phyloP scores from a whole-genome alignment of 2,797 vertebrate genomes.

The Microctenopoma stevenorrisi region DNA sequence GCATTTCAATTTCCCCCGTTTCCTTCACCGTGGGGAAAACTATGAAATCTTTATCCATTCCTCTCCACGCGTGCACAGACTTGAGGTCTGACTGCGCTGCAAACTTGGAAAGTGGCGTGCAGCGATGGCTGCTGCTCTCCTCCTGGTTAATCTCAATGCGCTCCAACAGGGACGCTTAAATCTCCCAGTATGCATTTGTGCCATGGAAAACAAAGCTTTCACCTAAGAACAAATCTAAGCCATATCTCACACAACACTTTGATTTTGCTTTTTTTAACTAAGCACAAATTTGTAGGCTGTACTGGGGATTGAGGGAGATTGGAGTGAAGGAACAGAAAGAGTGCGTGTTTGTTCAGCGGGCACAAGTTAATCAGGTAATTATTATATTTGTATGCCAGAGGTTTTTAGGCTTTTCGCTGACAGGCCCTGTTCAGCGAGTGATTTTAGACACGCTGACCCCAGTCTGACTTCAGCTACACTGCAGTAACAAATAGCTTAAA shows the following conservation, averaged over 20 bases:
- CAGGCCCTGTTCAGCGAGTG: neutral
- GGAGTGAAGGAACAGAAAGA: conserved; percentile 43
- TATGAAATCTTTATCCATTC: conserved; percentile 42
- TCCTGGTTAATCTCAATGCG: conserved; percentile 65
- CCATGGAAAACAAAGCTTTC: conserved; percentile 69
- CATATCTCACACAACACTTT: conserved; percentile 68
- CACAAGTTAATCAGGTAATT: conserved; percentile 35
- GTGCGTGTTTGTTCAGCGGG: conserved; percentile 13
- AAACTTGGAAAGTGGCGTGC: conserved; percentile 50
- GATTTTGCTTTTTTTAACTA: conserved; percentile 57
- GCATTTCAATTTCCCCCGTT: neutral
- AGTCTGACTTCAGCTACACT: conserved; percentile 15
- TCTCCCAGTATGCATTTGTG: conserved; percentile 50
- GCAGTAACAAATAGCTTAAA: conserved; percentile 1
- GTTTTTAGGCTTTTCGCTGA: conserved; percentile 5
- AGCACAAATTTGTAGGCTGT: conserved; percentile 39
- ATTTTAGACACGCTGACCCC: conserved; percentile 17
- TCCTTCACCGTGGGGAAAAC: neutral
- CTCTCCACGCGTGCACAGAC: conserved; percentile 23
- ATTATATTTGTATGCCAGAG: conserved; percentile 30
- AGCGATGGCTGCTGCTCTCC: conserved; percentile 36
- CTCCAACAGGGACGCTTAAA: conserved; percentile 59
- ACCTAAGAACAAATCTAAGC: conserved; percentile 67
- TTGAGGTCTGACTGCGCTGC: conserved; percentile 19
- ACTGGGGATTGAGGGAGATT: conserved; percentile 40